These are phyloP conservation scores for Hipposideros armiger DNA, from an alignment of 2,113 vertebrate species.

Conservation along the genomic window DNA sequence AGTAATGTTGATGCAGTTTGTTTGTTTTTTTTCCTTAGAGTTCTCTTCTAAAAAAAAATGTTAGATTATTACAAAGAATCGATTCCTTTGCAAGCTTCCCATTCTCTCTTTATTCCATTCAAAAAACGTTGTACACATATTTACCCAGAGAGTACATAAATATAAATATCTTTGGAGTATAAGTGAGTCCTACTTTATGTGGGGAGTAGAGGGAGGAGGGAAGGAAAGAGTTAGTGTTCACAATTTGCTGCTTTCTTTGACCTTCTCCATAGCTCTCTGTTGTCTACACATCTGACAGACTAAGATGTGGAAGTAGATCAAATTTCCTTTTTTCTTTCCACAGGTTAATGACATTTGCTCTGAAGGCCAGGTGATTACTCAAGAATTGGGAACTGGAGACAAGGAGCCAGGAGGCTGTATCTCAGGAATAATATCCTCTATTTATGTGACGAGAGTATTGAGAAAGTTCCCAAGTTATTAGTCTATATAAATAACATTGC, in stretches of 20 bases:
- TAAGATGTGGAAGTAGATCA: slow-evolving; percentile 35
- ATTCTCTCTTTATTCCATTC: background rate
- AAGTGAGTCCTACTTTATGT: background rate
- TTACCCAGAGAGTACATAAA: background rate
- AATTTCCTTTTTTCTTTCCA: slow-evolving; percentile 25
- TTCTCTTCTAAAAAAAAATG: slow-evolving; percentile 30
- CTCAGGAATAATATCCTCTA: slow-evolving; percentile 8
- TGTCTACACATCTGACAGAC: background rate
- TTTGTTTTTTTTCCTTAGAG: rapidly evolving
- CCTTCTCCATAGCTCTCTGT: background rate
- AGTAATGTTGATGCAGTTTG: background rate
- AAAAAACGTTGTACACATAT: background rate
- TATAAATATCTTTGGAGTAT: background rate
- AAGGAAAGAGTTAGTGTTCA: background rate
- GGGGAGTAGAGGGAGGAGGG: no score
- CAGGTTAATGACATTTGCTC: slow-evolving; percentile 43
- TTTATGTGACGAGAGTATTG: slow-evolving; percentile 20
- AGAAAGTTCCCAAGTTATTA: slow-evolving; percentile 1
- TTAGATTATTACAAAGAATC: background rate
- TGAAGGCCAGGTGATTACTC: slow-evolving; percentile 36
- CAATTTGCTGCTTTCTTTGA: background rate
- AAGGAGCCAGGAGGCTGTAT: slow-evolving; percentile 20
- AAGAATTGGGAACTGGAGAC: slow-evolving; percentile 24
- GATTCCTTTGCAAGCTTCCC: background rate
- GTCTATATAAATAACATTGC: slow-evolving; percentile 18